Evolutionary conservation across 2,888 invertebrate genomes (phyloP).

Genomic region (Chaitophorus viminalis): DNA sequence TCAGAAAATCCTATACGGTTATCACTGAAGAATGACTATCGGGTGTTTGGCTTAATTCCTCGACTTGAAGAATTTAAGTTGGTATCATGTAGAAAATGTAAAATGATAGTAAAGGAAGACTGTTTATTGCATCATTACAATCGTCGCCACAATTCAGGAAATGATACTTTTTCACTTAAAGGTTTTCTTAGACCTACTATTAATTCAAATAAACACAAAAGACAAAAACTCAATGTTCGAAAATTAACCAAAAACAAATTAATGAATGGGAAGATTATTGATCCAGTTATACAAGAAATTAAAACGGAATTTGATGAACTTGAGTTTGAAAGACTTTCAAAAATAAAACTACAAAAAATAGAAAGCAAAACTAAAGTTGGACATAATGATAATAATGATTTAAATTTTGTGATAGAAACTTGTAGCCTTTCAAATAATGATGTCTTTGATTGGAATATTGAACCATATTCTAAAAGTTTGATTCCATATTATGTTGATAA

Average conservation of each 20-base stretch:
- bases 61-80: slow-evolving; percentile 47
- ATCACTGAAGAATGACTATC: slow-evolving; percentile 24
- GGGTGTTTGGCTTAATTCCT: slow-evolving; percentile 44
- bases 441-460: slow-evolving; percentile 2
- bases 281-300: slow-evolving; percentile 30
- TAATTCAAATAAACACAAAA: slow-evolving; percentile 48
- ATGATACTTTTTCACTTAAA: slow-evolving; percentile 41
- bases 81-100: slow-evolving; percentile 51
- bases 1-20: slow-evolving; percentile 42
- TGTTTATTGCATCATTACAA: slow-evolving; percentile 43
- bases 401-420: slow-evolving; percentile 1
- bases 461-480: slow-evolving; percentile 5
- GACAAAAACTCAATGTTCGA: slow-evolving; percentile 23
- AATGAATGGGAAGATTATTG: neutral
- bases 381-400: neutral
- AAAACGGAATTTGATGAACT: slow-evolving; percentile 33
- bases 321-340: slow-evolving; percentile 13
- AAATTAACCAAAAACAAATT: slow-evolving; percentile 30
- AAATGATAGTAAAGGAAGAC: slow-evolving; percentile 53
- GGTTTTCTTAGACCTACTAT: slow-evolving; percentile 12
- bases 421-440: neutral
- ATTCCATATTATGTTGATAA: neutral
- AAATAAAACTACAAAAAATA: too few relatives aligned
- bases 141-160: slow-evolving; percentile 34
- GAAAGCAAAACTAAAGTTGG: too few relatives aligned